Base-by-base conservation (phyloP, 2,113 vertebrate species). In the Naja naja region DNA sequence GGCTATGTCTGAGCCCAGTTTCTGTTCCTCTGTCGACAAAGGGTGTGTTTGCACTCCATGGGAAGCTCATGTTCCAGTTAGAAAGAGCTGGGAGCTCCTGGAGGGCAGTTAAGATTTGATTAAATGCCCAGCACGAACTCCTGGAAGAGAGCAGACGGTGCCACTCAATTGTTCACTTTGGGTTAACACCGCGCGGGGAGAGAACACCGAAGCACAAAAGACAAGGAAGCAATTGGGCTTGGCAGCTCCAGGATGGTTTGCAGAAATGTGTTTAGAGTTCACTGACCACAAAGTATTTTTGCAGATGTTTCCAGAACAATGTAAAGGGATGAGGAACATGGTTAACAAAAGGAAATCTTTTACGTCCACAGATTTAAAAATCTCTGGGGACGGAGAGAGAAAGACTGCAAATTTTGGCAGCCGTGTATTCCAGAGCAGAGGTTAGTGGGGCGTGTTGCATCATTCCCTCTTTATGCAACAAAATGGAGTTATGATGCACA, bases 221-320 rank as follows among this genome's bases (percentile, higher is more conserved):
- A 92, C 93, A 94, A 94, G 96, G 96, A 96, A 92, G 55, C 89
- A 93, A 89, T 27, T 58, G 95, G 93, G 90, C 95, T 88, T 58
- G 93, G 93, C 91, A 87, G 90, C 92, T 0, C 0, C 2, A 0
- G 90, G 88, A 39, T 85, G 90, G 47, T 88, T 89, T 49, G 23
- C 25, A 10, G 91, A 95, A 96, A 87, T 0, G 1, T 25, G 94
- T 81, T 54, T 90, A 86, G 94, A 94, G 92, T 93, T 94, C 92
- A 54, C 20, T 89, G 58, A 91, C 16, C 74, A 2, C 3, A 89
- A 18, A 6, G 47, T 14, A 25, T 4, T 87, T 34, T 25, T 14
- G 43, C 27, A 30, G 60, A 74, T 69, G n/a, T 90, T 87, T 89
- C 85, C 25, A 39, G 52, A 92, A 60, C 52, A 56, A 0, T 7